phyloP scores from a whole-genome alignment of 2,797 vertebrate species.

The Syngnathus rostellatus region DNA sequence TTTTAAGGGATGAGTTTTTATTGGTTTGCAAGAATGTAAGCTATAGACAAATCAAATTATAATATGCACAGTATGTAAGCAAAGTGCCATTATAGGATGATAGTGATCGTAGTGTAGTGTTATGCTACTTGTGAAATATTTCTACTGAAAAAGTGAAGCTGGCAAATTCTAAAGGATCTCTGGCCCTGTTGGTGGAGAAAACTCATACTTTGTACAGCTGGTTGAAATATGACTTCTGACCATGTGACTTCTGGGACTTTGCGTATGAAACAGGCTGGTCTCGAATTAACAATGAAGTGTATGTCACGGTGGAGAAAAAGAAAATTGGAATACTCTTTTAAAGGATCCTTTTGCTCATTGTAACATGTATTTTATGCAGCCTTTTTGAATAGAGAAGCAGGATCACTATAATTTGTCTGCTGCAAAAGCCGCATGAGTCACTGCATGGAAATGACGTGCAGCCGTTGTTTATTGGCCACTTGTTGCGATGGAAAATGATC shows the following conservation, averaged over 20 bases:
- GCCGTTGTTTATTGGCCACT: constrained; percentile 7
- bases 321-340: not conserved
- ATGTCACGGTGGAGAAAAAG: too few species aligned
- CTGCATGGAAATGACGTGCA: constrained; percentile 28
- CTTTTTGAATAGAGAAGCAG: not conserved
- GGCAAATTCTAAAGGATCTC: not conserved
- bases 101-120: too few species aligned
- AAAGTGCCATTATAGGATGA: too few species aligned
- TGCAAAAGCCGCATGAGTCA: constrained; percentile 26
- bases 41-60: too few species aligned
- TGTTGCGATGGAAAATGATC: not conserved
- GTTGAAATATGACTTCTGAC: too few species aligned
- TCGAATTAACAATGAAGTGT: not conserved
- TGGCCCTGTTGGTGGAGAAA: too few species aligned
- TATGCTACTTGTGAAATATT: too few species aligned
- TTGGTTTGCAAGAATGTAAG: too few species aligned
- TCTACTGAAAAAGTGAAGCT: too few species aligned
- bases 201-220: too few species aligned
- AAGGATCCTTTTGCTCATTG: constrained; percentile 11
- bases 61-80: too few species aligned
- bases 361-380: constrained; percentile 18
- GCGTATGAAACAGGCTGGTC: not conserved
- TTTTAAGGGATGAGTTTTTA: not conserved
- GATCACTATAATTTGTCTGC: constrained; percentile 23
- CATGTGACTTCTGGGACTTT: too few species aligned